Conservation (phyloP, 2,888 invertebrate genomes). For the Charanyca ferruginea region DNA sequence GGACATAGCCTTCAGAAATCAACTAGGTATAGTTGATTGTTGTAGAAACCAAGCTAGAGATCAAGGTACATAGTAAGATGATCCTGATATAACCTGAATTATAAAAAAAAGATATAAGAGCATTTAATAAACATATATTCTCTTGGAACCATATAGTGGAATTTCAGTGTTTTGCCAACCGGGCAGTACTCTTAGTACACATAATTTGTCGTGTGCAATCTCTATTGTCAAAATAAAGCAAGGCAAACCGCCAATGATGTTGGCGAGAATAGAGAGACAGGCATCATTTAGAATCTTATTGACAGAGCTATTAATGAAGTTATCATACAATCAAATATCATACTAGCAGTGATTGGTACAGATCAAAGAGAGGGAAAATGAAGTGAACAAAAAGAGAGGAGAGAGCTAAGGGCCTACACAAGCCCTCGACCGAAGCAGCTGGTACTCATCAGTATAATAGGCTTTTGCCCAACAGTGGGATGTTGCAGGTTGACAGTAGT, state of each 20-base stretch:
- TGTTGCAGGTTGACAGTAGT: not conserved
- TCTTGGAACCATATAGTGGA: conserved; percentile 29
- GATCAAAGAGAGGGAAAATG: too few species aligned
- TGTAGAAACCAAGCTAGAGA: not conserved
- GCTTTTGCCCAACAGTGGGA: not conserved
- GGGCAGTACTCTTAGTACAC: conserved; percentile 8
- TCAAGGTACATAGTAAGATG: conserved; percentile 12
- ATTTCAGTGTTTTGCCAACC: conserved; percentile 31
- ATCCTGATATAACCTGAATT: conserved; percentile 17
- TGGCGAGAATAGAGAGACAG: conserved; percentile 67
- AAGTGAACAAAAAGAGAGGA: too few species aligned
- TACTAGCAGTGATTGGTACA: not conserved
- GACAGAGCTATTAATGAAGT: conserved; percentile 9
- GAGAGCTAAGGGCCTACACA: too few species aligned
- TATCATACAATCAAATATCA: not conserved
- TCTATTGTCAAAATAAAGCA: conserved; percentile 56
- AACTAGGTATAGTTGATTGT: not conserved
- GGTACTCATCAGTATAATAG: too few species aligned
- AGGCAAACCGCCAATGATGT: conserved; percentile 66
- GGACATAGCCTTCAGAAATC: not conserved
- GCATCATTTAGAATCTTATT: conserved; percentile 25
- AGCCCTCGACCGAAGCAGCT: too few species aligned
- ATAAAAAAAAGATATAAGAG: too few species aligned
- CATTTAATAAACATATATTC: conserved; percentile 24
- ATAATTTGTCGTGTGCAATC: conserved; percentile 23